Conservation (phyloP, 2,888 invertebrate species). For the Epsilonema sp. region DNA sequence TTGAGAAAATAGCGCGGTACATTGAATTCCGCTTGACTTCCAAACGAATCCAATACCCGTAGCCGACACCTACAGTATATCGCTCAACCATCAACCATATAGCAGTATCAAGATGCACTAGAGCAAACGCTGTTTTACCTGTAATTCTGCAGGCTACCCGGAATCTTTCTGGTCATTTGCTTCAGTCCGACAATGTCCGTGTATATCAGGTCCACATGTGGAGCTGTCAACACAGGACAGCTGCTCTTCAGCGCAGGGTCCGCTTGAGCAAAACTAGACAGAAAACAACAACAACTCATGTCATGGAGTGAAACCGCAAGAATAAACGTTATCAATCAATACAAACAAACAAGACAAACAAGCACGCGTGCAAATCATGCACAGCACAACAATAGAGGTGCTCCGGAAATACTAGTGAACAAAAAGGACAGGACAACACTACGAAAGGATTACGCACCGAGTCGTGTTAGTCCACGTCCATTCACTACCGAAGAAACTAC, state of each 20-base stretch:
- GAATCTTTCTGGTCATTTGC: constrained; percentile 29
- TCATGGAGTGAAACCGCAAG: too few relatives aligned
- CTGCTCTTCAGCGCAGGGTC: constrained; percentile 9
- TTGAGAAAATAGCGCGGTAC: constrained; percentile 27
- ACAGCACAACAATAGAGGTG: background rate
- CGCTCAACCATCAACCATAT: too few relatives aligned
- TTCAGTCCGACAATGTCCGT: constrained; percentile 35
- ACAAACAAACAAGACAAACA: too few relatives aligned
- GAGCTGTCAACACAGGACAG: constrained; percentile 8
- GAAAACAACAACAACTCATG: too few relatives aligned
- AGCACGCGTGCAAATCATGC: background rate
- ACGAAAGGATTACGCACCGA: too few relatives aligned
- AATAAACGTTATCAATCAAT: too few relatives aligned
- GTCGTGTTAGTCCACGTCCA: too few relatives aligned
- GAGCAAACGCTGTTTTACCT: too few relatives aligned
- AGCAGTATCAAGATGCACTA: too few relatives aligned
- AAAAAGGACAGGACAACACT: too few relatives aligned
- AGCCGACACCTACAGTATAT: constrained; percentile 30
- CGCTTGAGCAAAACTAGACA: constrained; percentile 6
- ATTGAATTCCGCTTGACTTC: constrained; percentile 36
- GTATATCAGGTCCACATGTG: constrained; percentile 30
- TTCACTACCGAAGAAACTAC: too few relatives aligned
- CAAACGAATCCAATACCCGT: constrained; percentile 36
- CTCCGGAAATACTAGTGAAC: too few relatives aligned
- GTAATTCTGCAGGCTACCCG: constrained; percentile 28